Percentiles rank a stretch among this genome's conserved stretches.
Conservation (phyloP, 1,140 invertebrate genomes). For the Mercenaria mercenaria region DNA sequence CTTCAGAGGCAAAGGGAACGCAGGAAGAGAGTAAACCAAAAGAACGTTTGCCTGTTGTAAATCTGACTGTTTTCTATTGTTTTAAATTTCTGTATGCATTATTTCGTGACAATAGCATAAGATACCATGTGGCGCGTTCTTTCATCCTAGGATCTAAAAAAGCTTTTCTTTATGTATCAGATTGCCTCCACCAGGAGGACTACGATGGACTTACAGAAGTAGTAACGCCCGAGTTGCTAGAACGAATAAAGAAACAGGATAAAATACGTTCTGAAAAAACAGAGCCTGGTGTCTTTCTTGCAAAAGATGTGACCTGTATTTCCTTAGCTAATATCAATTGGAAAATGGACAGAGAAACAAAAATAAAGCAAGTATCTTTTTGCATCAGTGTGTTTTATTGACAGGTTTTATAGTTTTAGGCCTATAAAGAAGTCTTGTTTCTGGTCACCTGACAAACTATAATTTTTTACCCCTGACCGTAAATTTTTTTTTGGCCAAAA, state of each 20-base stretch:
- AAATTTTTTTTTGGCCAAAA: too few relatives aligned
- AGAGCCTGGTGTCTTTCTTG: not conserved
- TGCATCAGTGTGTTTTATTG: too few relatives aligned
- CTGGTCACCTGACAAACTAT: too few relatives aligned
- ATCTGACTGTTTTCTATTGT: not conserved
- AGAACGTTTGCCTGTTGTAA: not conserved
- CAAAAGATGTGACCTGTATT: not conserved
- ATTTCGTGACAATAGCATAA: not conserved
- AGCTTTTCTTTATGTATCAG: not conserved
- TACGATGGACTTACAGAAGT: not conserved
- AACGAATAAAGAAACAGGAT: not conserved
- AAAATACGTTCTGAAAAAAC: not conserved
- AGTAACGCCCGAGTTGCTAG: not conserved
- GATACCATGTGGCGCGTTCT: not conserved
- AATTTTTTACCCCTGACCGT: too few relatives aligned
- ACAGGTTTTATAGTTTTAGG: too few relatives aligned
- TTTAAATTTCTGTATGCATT: not conserved
- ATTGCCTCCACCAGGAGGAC: not conserved
- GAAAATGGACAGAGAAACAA: not conserved
- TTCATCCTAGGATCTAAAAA: not conserved
- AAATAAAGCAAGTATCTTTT: conserved; percentile 14
- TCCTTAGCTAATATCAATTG: not conserved
- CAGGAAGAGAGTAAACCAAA: not conserved
- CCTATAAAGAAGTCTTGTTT: too few relatives aligned
- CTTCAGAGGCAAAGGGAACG: not conserved